phyloP scores from a whole-genome alignment of 1,140 invertebrate species.

The Drosophila funebris region DNA sequence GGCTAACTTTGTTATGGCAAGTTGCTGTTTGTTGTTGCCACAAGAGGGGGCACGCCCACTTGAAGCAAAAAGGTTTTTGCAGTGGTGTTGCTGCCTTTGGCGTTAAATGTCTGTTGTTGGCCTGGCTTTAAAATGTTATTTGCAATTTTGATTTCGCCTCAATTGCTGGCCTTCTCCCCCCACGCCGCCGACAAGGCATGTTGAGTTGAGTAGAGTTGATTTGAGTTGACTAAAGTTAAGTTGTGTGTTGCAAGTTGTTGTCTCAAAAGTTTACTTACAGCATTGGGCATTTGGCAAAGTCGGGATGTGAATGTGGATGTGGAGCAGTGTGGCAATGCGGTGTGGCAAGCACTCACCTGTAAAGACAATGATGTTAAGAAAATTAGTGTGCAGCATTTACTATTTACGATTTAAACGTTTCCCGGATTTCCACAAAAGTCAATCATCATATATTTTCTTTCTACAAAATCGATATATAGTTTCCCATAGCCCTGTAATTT shows the following conservation, averaged over 20 bases:
- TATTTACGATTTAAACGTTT: conserved; percentile 3
- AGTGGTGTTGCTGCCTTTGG: conserved; percentile 5
- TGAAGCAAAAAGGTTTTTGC: conserved; percentile 22
- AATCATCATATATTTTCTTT: not conserved
- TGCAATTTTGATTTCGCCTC: conserved; percentile 46
- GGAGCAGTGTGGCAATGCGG: conserved; percentile 37
- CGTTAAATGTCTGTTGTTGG: conserved; percentile 30
- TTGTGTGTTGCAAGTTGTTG: conserved; percentile 11
- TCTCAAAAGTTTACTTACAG: conserved; percentile 55
- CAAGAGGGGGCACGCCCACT: conserved; percentile 29
- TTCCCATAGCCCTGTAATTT: not conserved
- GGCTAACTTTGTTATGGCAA: conserved; percentile 60
- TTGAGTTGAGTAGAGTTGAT: not conserved
- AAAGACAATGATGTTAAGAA: conserved; percentile 24
- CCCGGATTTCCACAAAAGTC: not conserved
- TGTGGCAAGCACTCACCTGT: conserved; percentile 55
- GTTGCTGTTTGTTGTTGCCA: conserved; percentile 7
- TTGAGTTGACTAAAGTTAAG: not conserved
- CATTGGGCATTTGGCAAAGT: conserved; percentile 39
- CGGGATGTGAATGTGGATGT: conserved; percentile 24
- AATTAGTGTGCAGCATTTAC: conserved; percentile 44
- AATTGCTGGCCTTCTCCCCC: conserved; percentile 25
- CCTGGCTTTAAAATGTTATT: conserved; percentile 44
- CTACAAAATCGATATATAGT: conserved; percentile 22
- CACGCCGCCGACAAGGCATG: not conserved